Base-by-base conservation (phyloP, 1,140 invertebrate species). In the Aphidius gifuensis region DNA sequence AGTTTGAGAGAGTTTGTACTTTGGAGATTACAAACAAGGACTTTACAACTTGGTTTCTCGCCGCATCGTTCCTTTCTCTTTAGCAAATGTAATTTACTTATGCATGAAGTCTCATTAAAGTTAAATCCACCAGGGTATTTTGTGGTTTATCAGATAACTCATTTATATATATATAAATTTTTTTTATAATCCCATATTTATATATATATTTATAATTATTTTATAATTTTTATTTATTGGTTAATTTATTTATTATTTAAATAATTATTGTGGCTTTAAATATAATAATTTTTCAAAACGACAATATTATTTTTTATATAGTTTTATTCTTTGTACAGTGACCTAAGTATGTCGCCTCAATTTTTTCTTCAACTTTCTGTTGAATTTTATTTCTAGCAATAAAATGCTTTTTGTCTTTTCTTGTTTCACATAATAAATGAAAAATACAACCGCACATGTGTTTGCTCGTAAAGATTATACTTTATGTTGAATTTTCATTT, bases 401-500 rank as follows among this genome's bases (percentile, higher is more conserved):
- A 63, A 63, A 63, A 43, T 45, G 38, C 48, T 58, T 39, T 9
- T 44, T 23, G 44, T n/a, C 54, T 21, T 39, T 58, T 42, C 43
- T 51, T 57, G 32, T 23, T 50, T 63, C 9, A 63, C 5, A 40
- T 58, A 56, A 56, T 63, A 58, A 63, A 58, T 63, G 56, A 57
- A 56, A 58, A 63, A 62, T 62, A 63, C 57, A 63, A 39, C 47
- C 43, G 21, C 40, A 63, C 61, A 63, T 46, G 49, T 63, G 61
- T 58, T 43, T 56, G 42, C 32, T 62, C 54, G 60, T 56, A 56
- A 60, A 60, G 38, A 51, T 60, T 32, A 32, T 32, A 32, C 1
- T 32, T 32, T 32, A 32, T 32, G 23, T 32, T 32, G 23, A 32
- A 32, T 32, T 32, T 32, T 32, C 4, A 32, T 32, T 32, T 32